These are phyloP conservation scores for Eurystomus glaucurus DNA, from an alignment of 2,797 vertebrate species.

Conservation along the genomic window DNA sequence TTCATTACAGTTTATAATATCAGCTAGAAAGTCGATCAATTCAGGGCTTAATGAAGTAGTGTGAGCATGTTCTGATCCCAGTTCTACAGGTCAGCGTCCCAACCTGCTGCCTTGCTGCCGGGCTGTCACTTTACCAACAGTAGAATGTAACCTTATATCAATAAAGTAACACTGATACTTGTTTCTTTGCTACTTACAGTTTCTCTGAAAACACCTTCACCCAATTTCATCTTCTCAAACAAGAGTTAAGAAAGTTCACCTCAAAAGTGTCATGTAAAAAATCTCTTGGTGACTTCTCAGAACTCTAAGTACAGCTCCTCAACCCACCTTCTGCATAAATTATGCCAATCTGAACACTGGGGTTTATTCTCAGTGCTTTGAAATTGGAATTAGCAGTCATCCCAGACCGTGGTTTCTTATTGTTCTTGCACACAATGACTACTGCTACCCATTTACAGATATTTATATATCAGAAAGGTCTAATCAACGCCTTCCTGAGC, in stretches of 20 bases:
- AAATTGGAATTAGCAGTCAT: conserved; percentile 53
- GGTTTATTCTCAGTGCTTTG: conserved; percentile 60
- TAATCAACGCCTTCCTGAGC: conserved; percentile 44
- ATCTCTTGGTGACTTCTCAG: conserved; percentile 16
- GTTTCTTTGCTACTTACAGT: neutral
- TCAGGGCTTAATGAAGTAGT: neutral
- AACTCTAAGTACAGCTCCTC: conserved; percentile 52
- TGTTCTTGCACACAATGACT: conserved; percentile 57
- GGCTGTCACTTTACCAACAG: neutral
- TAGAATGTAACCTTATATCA: neutral
- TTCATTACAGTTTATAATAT: neutral
- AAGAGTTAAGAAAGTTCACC: conserved; percentile 5
- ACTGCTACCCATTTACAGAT: conserved; percentile 35
- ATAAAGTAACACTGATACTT: neutral
- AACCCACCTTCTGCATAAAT: conserved; percentile 63
- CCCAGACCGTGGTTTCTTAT: conserved; percentile 50
- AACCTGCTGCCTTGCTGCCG: neutral
- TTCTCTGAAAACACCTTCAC: conserved; percentile 17
- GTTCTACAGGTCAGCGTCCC: neutral
- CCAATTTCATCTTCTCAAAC: neutral
- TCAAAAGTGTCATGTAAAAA: neutral
- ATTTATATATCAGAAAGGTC: conserved; percentile 33
- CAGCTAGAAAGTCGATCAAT: neutral
- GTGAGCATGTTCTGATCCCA: neutral
- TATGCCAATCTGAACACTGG: conserved; percentile 2